A percentile compares a stretch with the other conserved stretches of the same genome.
Evolutionary conservation across 2,888 invertebrate genomes (phyloP).

Genomic region (Napeogenes sylphis): DNA sequence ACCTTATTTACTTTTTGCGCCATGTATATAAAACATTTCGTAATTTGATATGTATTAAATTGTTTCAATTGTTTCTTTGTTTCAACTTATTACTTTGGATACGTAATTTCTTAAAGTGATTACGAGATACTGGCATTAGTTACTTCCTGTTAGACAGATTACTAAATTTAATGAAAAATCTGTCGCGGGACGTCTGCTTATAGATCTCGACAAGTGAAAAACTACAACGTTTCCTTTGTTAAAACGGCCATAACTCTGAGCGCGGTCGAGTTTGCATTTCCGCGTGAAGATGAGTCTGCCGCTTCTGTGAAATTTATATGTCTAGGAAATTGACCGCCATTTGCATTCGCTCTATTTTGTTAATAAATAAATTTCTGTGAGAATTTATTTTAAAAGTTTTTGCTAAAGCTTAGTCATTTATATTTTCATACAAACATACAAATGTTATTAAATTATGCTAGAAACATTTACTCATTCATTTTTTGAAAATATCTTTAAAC

Average conservation of each 20-base stretch:
- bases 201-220: constrained; percentile 54
- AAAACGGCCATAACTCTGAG: constrained; percentile 62
- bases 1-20: constrained; percentile 25
- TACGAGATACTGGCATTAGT: no score
- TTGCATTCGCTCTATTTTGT: constrained; percentile 34
- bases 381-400: constrained; percentile 5
- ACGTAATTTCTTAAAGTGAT: no score
- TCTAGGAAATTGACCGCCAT: constrained; percentile 66
- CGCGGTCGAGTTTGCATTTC: constrained; percentile 64
- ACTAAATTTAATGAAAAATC: constrained; percentile 4
- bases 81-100: no score
- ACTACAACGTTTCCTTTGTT: constrained; percentile 68
- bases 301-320: constrained; percentile 65
- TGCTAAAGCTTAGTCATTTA: neutral
- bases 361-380: constrained; percentile 40
- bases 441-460: no score
- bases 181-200: constrained; percentile 32
- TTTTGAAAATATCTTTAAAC: no score
- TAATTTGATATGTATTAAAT: neutral
- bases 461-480: no score
- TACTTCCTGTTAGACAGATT: neutral
- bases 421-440: neutral
- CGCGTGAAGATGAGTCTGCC: constrained; percentile 55
- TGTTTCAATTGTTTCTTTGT: no score
- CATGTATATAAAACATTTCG: constrained; percentile 2